A percentile compares a stretch with the other conserved stretches of the same genome.
Conservation (phyloP, 2,797 vertebrate species). For the Crenuchus spilurus region DNA sequence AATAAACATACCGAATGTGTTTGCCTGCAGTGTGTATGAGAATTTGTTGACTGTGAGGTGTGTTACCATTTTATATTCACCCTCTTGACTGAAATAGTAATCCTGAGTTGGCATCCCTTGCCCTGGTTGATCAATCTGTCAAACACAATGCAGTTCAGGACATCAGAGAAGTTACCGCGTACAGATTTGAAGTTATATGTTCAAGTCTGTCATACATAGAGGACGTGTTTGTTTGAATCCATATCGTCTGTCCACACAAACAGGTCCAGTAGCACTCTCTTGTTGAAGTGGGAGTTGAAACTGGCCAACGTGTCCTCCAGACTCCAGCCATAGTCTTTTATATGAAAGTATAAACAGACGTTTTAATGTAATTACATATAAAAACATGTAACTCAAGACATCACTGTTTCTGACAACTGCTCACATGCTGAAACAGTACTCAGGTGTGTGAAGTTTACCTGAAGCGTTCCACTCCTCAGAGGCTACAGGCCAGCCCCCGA, state of each 20-base stretch:
- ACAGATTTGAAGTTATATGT: not conserved
- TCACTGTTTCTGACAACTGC: no score
- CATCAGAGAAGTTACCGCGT: no score
- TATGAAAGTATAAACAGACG: not conserved
- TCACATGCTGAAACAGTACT: not conserved
- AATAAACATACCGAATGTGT: no score
- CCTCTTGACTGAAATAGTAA: conserved; percentile 8
- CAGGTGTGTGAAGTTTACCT: conserved; percentile 71
- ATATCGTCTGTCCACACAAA: conserved; percentile 90
- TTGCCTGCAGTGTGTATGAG: no score
- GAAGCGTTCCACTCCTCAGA: conserved; percentile 82
- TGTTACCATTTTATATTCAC: not conserved
- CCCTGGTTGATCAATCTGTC: not conserved
- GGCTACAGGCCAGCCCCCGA: conserved; percentile 92
- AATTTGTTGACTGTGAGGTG: not conserved
- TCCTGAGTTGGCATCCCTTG: conserved; percentile 2
- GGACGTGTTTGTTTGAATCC: conserved; percentile 84
- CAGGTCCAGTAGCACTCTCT: conserved; percentile 88
- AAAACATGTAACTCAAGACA: no score
- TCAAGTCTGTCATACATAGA: not conserved
- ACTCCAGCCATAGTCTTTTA: not conserved
- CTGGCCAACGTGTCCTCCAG: conserved; percentile 86
- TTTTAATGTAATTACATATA: not conserved
- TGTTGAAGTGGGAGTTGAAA: conserved; percentile 86
- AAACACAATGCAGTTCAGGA: not conserved